phyloP scores from a whole-genome alignment of 2,797 vertebrate genomes.

The Helostoma temminkii region DNA sequence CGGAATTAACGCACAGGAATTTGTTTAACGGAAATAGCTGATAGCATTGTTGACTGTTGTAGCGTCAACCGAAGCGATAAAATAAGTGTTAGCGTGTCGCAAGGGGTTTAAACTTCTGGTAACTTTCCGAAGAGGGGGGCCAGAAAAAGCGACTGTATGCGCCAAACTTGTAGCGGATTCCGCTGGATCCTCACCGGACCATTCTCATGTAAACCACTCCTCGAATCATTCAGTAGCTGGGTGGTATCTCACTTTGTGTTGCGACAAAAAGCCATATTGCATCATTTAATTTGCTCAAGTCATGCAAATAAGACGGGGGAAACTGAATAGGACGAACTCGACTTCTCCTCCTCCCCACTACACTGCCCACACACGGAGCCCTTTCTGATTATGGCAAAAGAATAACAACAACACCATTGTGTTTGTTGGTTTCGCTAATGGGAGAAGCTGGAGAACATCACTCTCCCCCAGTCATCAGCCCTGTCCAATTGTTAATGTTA shows the following conservation, averaged over 20 bases:
- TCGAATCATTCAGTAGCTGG: conserved; percentile 94
- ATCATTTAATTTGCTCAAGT: conserved; percentile 99
- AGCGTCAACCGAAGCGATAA: neutral
- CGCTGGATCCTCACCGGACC: conserved; percentile 80
- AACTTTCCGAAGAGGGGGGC: conserved; percentile 5
- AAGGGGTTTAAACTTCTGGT: neutral
- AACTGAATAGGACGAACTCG: conserved; percentile 98
- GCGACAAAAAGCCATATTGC: conserved; percentile 99
- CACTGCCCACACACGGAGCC: conserved; percentile 99
- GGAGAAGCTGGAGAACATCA: conserved; percentile 99
- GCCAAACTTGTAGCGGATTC: conserved; percentile 90
- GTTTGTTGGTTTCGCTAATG: conserved; percentile 99
- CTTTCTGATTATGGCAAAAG: conserved; percentile 99
- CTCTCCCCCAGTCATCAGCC: conserved; percentile 93
- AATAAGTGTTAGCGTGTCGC: neutral
- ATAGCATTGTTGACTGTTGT: neutral
- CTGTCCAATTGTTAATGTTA: conserved; percentile 98
- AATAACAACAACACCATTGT: conserved; percentile 99
- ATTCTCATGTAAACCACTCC: conserved; percentile 98
- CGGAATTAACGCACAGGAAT: neutral
- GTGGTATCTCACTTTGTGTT: conserved; percentile 99
- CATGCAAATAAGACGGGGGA: conserved; percentile 95
- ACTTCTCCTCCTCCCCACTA: conserved; percentile 99
- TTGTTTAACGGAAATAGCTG: conserved; percentile 8
- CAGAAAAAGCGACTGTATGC: conserved; percentile 70